A percentile compares a stretch with the other conserved stretches of the same genome.
phyloP scores from a whole-genome alignment of 2,113 vertebrate genomes.

The Capreolus pygargus region DNA sequence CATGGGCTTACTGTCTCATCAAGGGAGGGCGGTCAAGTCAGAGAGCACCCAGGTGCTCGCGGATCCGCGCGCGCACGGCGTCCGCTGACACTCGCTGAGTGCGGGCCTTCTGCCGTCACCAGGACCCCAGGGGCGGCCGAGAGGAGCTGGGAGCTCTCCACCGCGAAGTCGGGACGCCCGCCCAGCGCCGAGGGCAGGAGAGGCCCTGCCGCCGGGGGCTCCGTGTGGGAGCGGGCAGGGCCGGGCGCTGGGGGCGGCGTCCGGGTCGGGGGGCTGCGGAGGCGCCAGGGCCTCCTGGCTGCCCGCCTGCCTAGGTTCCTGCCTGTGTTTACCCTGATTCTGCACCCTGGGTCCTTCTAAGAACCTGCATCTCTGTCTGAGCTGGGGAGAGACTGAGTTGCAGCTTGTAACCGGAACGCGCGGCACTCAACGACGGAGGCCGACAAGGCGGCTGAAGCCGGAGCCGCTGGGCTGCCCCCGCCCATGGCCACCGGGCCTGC shows the following conservation, averaged over 20 bases:
- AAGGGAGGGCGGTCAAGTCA: too few species aligned
- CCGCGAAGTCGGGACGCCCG: accelerated
- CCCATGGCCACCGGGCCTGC: accelerated
- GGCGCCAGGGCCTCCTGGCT: accelerated
- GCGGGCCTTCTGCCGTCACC: accelerated
- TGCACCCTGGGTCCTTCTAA: not conserved
- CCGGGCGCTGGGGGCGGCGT: not conserved
- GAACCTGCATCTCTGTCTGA: not conserved
- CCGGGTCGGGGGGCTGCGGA: accelerated
- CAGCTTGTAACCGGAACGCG: not conserved
- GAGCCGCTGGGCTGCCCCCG: accelerated
- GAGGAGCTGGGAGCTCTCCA: not conserved
- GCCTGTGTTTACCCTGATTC: not conserved
- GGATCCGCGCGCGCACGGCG: not conserved
- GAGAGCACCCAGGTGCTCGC: accelerated
- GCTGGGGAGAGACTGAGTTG: not conserved
- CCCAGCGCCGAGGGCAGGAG: not conserved
- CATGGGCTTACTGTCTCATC: not conserved
- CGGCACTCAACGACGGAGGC: not conserved
- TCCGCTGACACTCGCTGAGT: accelerated
- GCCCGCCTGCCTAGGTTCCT: not conserved
- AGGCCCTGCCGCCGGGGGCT: not conserved
- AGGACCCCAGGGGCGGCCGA: not conserved
- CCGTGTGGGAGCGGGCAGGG: not conserved
- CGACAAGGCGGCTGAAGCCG: accelerated